Percentiles rank a stretch among this genome's conserved stretches.
These are phyloP conservation scores for Gobio occitaniae DNA, from an alignment of 2,797 vertebrate genomes.

Conservation along the genomic window DNA sequence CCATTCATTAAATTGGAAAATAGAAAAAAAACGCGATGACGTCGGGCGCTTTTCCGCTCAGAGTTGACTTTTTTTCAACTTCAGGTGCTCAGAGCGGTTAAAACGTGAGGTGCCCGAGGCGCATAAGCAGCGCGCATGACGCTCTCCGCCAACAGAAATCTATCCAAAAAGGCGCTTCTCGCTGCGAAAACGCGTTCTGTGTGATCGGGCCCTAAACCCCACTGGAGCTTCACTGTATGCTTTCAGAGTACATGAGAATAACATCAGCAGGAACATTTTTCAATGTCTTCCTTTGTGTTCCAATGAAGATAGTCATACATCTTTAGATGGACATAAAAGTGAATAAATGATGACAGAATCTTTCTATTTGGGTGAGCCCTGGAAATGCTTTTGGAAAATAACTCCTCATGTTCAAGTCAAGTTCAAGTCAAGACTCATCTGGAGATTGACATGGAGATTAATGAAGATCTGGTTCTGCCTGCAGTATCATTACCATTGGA, in stretches of 20 bases:
- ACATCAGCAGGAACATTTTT: no score
- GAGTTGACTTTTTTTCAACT: no score
- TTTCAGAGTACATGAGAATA: not conserved
- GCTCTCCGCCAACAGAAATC: no score
- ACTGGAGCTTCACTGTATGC: not conserved
- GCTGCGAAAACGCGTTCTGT: no score
- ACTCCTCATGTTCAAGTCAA: not conserved
- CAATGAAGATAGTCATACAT: not conserved
- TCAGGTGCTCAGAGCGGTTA: no score
- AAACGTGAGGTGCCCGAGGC: no score
- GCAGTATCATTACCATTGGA: constrained; percentile 19
- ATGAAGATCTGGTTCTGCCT: constrained; percentile 38
- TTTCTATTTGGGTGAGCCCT: not conserved
- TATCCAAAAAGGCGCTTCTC: no score
- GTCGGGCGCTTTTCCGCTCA: no score
- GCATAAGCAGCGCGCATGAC: no score
- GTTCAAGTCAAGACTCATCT: constrained; percentile 12
- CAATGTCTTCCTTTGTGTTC: not conserved
- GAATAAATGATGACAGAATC: not conserved
- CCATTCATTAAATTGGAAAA: no score
- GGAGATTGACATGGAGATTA: constrained; percentile 21
- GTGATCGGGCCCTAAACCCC: no score
- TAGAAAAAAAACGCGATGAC: no score
- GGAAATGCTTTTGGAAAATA: constrained; percentile 1
- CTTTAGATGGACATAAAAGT: not conserved